A percentile compares a stretch with the other conserved stretches of the same genome.
Evolutionary conservation across 2,797 vertebrate genomes (phyloP).

Genomic region (Uromys caudimaculatus): DNA sequence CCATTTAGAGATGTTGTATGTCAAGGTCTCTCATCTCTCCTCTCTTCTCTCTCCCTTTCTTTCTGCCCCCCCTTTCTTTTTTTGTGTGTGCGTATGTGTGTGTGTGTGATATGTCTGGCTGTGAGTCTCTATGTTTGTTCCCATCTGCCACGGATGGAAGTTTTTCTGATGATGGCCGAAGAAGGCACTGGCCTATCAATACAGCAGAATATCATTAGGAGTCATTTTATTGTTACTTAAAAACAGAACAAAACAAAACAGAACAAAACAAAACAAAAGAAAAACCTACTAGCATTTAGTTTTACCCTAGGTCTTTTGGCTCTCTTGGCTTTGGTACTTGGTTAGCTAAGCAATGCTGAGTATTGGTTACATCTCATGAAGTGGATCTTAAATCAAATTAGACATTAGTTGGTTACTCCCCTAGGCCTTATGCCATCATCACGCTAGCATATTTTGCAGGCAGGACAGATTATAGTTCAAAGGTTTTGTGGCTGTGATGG

Average conservation of each 20-base stretch:
- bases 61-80: not conserved
- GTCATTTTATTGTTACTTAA: not conserved
- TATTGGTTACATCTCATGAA: not conserved
- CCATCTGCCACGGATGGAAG: not conserved
- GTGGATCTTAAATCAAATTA: not conserved
- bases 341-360: not conserved
- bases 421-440: no score
- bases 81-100: not conserved
- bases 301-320: not conserved
- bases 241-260: no score
- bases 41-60: not conserved
- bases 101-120: not conserved
- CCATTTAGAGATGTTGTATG: not conserved
- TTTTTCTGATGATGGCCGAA: not conserved
- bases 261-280: no score
- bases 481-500: not conserved
- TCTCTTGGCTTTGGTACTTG: not conserved
- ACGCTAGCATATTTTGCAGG: not conserved
- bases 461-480: not conserved
- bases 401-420: not conserved
- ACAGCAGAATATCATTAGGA: not conserved
- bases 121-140: not conserved
- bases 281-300: not conserved
- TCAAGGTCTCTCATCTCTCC: not conserved
- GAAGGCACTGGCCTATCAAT: not conserved